A percentile compares a stretch with the other conserved stretches of the same genome.
These are phyloP conservation scores for Drosophila meridionalis DNA, from an alignment of 2,888 invertebrate species.

Conservation along the genomic window DNA sequence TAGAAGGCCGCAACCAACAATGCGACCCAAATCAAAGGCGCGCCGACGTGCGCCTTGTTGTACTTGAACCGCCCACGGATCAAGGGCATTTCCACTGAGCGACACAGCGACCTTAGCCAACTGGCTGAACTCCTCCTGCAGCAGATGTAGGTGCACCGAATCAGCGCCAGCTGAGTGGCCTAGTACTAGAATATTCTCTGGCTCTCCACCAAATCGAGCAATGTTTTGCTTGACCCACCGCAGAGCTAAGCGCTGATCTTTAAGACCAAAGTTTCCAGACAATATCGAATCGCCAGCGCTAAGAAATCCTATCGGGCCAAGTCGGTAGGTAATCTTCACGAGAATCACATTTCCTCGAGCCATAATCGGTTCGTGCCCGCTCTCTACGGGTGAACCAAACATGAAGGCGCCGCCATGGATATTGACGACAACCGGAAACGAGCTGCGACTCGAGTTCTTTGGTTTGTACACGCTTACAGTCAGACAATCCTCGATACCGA, in stretches of 20 bases:
- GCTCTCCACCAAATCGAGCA: constrained; percentile 84
- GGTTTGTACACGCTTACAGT: constrained; percentile 88
- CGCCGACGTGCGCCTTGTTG: constrained; percentile 86
- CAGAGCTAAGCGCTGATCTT: constrained; percentile 61
- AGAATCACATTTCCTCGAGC: constrained; percentile 87
- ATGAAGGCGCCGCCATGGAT: constrained; percentile 91
- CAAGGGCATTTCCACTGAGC: constrained; percentile 89
- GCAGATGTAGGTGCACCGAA: constrained; percentile 90
- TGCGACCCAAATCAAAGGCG: constrained; percentile 87
- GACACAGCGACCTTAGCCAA: constrained; percentile 83
- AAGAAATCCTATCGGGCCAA: constrained; percentile 90
- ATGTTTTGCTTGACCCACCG: constrained; percentile 57
- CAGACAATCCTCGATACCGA: constrained; percentile 89
- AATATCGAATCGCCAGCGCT: constrained; percentile 89
- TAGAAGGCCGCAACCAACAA: constrained; percentile 88
- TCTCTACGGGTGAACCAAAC: constrained; percentile 86
- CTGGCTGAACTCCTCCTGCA: constrained; percentile 86
- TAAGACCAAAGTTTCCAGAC: constrained; percentile 83
- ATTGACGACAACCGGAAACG: constrained; percentile 88
- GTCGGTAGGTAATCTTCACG: constrained; percentile 89
- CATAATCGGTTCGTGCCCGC: constrained; percentile 87
- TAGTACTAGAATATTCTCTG: constrained; percentile 88
- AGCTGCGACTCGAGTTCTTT: constrained; percentile 30
- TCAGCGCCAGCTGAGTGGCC: constrained; percentile 92
- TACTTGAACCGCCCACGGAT: constrained; percentile 86